Evolutionary conservation across 2,888 invertebrate species (phyloP), one percentile per base, ranked within the genome.

Genomic region (Mechanitis messenoides): DNA sequence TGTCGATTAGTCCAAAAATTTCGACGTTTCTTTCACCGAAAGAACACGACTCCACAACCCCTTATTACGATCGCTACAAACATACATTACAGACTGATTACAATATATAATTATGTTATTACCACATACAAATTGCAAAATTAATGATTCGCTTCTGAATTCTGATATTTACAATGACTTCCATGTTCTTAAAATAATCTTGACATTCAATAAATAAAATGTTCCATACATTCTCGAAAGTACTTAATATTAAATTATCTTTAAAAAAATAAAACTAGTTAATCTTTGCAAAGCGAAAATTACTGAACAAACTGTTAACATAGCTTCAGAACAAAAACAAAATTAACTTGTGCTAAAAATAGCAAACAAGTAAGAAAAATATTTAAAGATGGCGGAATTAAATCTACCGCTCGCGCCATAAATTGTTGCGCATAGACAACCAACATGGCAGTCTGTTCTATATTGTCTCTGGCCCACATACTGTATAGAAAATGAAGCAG

Each of bases 341-440:
- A 63, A 50, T 50, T 50, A 61, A 66, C 42, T n/a, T 47, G 35
- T 47, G 55, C 64, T 62, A 56, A 65, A 65, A 63, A 65, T 67
- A 62, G 62, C 67, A 45, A 65, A 59, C 53, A 55, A 57, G 55
- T 31, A 64, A 58, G 58, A 65, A 71, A 72, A 68, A 71, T 66
- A 62, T 68, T 63, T 74, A 79, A 78, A 79, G 74, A 76, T 76
- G 70, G 76, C 74, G 72, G 83, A 84, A 83, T 83, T 80, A 82
- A 77, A 78, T 73, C 74, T 62, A 64, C 73, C 72, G 70, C 72
- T 72, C 68, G 69, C 74, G 73, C 84, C 73, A 83, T 87, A 85
- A 86, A 87, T 87, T 81, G 78, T 74, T 73, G 69, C 68, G 71
- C 81, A 84, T 83, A 85, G 87, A 86, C 86, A 85, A 81, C 79